Percentiles rank a stretch among this genome's conserved stretches.
These are phyloP conservation scores for Enteromius viviparus DNA, from an alignment of 2,797 vertebrate species.

Conservation along the genomic window DNA sequence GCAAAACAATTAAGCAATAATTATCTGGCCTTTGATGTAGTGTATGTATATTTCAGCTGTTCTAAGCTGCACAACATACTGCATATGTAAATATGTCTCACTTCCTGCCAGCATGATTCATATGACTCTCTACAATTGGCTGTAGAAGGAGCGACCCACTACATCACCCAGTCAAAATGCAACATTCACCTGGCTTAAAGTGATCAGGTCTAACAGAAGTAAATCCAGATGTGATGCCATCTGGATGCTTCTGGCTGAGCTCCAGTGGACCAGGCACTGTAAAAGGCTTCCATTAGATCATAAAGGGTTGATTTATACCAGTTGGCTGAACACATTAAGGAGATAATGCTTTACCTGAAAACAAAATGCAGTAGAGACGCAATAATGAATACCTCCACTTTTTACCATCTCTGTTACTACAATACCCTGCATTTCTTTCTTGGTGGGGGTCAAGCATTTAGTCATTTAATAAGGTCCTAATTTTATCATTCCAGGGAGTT, in stretches of 20 bases:
- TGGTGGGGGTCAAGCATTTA: background rate
- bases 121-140: constrained; percentile 39
- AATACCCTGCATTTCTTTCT: constrained; percentile 12
- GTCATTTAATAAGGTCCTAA: background rate
- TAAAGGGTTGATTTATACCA: constrained; percentile 65
- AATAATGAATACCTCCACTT: constrained; percentile 23
- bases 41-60: constrained; percentile 16
- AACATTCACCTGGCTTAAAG: constrained; percentile 48
- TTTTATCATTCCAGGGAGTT: background rate
- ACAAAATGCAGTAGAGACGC: constrained; percentile 23
- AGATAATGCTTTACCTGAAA: constrained; percentile 50
- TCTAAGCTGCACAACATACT: constrained; percentile 2
- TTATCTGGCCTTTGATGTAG: constrained; percentile 26
- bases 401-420: constrained; percentile 22
- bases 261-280: constrained; percentile 61
- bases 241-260: constrained; percentile 59
- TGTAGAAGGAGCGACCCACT: constrained; percentile 3
- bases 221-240: constrained; percentile 69
- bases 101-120: constrained; percentile 39
- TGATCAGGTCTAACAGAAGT: constrained; percentile 56
- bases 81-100: constrained; percentile 40
- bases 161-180: constrained; percentile 31
- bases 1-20: background rate
- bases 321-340: constrained; percentile 61
- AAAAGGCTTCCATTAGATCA: constrained; percentile 61